Evolutionary conservation across 2,888 invertebrate genomes (phyloP).

Genomic region (Drosophila dives): DNA sequence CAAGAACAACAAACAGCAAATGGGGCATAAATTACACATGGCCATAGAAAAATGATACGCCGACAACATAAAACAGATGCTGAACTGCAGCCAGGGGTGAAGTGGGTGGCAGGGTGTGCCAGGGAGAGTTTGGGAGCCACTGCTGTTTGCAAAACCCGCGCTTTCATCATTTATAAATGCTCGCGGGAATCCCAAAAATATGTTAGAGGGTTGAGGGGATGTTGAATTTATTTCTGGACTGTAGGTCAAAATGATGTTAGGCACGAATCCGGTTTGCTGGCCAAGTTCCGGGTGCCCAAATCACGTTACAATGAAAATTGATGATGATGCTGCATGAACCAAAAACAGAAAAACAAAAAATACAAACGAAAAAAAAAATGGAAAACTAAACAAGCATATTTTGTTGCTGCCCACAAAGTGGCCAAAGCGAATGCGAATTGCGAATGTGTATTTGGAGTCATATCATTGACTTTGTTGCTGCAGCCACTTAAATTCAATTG

Average conservation of each 20-base stretch:
- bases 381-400: constrained; percentile 68
- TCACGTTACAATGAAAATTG: constrained; percentile 81
- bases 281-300: constrained; percentile 63
- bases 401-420: constrained; percentile 72
- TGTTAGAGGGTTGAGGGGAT: not conserved
- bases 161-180: constrained; percentile 78
- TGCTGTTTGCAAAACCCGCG: constrained; percentile 50
- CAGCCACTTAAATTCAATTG: constrained; percentile 78
- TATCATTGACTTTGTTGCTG: constrained; percentile 59
- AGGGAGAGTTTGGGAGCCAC: not conserved
- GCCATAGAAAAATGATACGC: constrained; percentile 78
- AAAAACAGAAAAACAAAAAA: constrained; percentile 2
- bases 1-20: constrained; percentile 64
- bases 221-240: constrained; percentile 1
- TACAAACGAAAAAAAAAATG: constrained; percentile 5
- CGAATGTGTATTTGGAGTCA: constrained; percentile 29
- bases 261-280: constrained; percentile 65
- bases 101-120: not conserved
- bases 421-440: constrained; percentile 59
- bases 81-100: constrained; percentile 4
- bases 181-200: constrained; percentile 48
- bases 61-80: constrained; percentile 79
- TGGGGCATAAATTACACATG: constrained; percentile 80
- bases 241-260: constrained; percentile 67
- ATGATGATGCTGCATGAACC: constrained; percentile 61